Conservation (phyloP, 37 sponge, comb jelly and placozoan genomes). For the Theonella swinhoei region DNA sequence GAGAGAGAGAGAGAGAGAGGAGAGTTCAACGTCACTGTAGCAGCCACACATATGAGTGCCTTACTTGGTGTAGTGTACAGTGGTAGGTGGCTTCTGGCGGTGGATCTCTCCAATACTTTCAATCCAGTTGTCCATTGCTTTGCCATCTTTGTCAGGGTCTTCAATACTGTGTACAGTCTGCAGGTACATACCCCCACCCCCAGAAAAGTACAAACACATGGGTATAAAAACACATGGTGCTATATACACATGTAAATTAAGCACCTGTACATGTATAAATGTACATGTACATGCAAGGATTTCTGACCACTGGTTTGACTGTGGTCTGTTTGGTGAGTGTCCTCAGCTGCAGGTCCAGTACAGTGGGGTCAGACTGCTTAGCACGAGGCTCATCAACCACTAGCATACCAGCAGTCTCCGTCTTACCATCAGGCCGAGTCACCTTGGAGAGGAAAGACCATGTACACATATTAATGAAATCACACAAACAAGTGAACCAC, state of each 20-base stretch:
- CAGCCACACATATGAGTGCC: too few relatives aligned
- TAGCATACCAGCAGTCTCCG: conserved; percentile 76
- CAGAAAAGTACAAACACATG: too few relatives aligned
- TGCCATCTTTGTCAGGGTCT: conserved; percentile 84
- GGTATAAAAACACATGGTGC: too few relatives aligned
- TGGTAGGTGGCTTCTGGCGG: conserved; percentile 93
- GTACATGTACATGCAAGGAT: too few relatives aligned
- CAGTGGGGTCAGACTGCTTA: conserved; percentile 96
- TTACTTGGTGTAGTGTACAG: conserved; percentile 93
- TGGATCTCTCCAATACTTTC: conserved; percentile 93
- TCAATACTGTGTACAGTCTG: conserved; percentile 81
- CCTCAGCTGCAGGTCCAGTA: conserved; percentile 93
- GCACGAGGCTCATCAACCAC: conserved; percentile 94
- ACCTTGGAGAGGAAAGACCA: too few relatives aligned
- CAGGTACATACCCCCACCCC: neutral
- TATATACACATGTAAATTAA: too few relatives aligned
- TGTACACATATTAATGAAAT: too few relatives aligned
- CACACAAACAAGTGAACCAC: too few relatives aligned
- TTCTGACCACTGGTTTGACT: conserved; percentile 74
- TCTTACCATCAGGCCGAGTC: conserved; percentile 83
- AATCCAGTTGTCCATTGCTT: conserved; percentile 94
- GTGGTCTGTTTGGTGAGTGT: conserved; percentile 87
- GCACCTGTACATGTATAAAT: too few relatives aligned
- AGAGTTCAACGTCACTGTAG: neutral
- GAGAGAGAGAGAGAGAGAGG: neutral